phyloP scores from a whole-genome alignment of 2,888 invertebrate species.

The Drosophila mettleri region DNA sequence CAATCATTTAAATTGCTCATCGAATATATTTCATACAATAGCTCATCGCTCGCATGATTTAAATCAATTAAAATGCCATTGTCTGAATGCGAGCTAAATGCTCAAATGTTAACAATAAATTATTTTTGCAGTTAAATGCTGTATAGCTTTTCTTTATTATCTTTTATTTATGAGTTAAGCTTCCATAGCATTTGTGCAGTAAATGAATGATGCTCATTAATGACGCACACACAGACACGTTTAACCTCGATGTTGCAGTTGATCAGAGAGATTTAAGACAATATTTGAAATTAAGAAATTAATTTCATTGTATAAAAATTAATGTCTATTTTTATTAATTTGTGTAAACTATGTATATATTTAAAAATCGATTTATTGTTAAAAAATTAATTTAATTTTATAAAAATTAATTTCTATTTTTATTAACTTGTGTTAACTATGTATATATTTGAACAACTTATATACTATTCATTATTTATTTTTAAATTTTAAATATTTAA shows the following conservation, averaged over 20 bases:
- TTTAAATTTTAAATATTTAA: background rate
- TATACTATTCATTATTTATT: background rate
- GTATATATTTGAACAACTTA: no score
- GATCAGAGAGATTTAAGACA: background rate
- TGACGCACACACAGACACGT: background rate
- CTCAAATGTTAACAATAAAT: slow-evolving; percentile 12
- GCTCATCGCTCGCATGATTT: slow-evolving; percentile 3
- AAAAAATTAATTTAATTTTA: no score
- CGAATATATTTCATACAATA: slow-evolving; percentile 1
- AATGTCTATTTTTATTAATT: no score
- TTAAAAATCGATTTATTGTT: no score
- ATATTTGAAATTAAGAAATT: no score
- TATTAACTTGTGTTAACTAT: no score
- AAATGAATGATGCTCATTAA: slow-evolving; percentile 18
- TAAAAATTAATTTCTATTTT: no score
- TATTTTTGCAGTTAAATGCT: slow-evolving; percentile 4
- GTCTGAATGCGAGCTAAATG: slow-evolving; percentile 6
- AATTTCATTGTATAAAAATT: no score
- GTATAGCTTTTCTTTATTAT: background rate
- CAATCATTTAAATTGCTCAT: background rate
- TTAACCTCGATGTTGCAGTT: background rate
- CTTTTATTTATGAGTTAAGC: slow-evolving; percentile 12
- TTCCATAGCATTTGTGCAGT: background rate
- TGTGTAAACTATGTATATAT: no score
- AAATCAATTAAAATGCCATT: slow-evolving; percentile 8